Conservation (phyloP, 2,888 invertebrate genomes). For the Nezara viridula region DNA sequence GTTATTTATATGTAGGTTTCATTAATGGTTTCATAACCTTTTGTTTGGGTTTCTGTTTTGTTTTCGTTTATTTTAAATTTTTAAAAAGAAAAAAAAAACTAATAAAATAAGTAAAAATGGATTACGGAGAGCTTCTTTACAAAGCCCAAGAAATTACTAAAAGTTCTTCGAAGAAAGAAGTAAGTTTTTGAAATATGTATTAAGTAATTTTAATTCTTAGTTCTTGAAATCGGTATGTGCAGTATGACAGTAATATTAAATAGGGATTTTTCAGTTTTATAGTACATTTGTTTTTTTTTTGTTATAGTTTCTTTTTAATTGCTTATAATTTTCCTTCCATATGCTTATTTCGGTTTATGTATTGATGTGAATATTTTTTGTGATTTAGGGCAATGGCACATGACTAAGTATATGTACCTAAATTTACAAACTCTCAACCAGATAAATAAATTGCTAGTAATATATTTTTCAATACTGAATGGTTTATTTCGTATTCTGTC, state of each 20-base stretch:
- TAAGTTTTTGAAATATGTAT: conserved; percentile 62
- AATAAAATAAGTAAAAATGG: conserved; percentile 70
- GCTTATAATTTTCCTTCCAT: background rate
- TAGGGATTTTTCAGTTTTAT: background rate
- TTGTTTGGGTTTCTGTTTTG: conserved; percentile 3
- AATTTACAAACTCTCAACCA: too few species aligned
- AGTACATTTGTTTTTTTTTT: background rate
- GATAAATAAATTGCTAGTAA: too few species aligned
- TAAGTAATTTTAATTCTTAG: background rate
- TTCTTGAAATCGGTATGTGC: background rate
- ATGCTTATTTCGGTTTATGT: background rate
- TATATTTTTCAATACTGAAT: too few species aligned
- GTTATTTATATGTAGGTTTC: conserved; percentile 2
- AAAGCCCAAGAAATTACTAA: conserved; percentile 76
- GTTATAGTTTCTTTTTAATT: background rate
- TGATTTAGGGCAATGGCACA: too few species aligned
- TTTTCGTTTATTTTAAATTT: background rate
- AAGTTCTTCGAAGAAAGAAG: conserved; percentile 67
- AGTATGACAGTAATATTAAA: background rate
- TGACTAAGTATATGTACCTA: too few species aligned
- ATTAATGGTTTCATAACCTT: conserved; percentile 26
- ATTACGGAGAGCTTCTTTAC: conserved; percentile 76
- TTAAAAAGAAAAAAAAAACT: background rate
- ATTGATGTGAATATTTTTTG: background rate
- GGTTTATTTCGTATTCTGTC: too few species aligned